Evolutionary conservation across 2,113 vertebrate genomes (phyloP), one percentile per base, ranked within the genome.

Genomic region (Turdus rufiventris): DNA sequence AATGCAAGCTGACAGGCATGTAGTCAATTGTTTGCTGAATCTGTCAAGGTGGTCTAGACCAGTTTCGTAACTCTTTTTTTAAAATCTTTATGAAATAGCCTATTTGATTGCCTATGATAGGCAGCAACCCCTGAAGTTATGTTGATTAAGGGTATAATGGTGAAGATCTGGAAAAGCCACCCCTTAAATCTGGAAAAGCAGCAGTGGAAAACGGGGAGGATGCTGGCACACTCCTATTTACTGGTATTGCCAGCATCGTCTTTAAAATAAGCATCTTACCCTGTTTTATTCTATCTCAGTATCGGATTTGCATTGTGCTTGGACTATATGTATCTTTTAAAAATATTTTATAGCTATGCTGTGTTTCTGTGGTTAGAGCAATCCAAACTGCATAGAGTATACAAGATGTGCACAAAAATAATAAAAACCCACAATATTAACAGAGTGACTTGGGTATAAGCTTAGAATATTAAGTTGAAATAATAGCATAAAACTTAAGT

Each of bases 131-230:
- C 24, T 61, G 25, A 33, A 56, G 50, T 82, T 78, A 20, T 2
- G 10, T 9, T 85, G 78, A 43, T 14, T 28, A 53, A 51, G 13
- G 5, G 4, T 60, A 2, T n/a, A n/a, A n/a, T 0, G 0, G 20
- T 33, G 56, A 68, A 93, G 48, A 62, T 54, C 62, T 80, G 54
- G 50, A 23, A 72, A 51, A 43, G 10, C 31, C 13, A 26, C 29
- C 16, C 25, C 29, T 31, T 53, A 71, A 56, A 67, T 47, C 38
- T 62, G 38, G 57, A 7, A 51, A 58, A 51, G 24, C 31, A 56
- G 40, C 20, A 57, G 40, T 51, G 34, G 51, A 67, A 74, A 21
- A n/a, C 47, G 8, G 51, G 11, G 8, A 80, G 14, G n/a, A 43
- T 28, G 21, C 24, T 18, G 2, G 1, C 10, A 8, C 19, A 33